Evolutionary conservation across 1,140 invertebrate genomes (phyloP), one percentile per base, ranked within the genome.

Genomic region (Argopecten irradians): DNA sequence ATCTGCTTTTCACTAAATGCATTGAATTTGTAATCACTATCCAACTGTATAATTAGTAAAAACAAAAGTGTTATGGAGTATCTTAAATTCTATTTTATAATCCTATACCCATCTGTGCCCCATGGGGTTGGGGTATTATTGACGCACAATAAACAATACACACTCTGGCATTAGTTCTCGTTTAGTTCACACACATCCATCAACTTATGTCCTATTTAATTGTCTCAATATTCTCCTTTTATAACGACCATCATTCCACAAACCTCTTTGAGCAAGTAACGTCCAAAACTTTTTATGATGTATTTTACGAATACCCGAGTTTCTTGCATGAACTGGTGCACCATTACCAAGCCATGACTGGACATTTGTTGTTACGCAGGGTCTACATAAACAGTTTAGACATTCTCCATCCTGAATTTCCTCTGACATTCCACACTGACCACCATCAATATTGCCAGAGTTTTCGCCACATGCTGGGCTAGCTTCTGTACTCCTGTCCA

Each of bases 261-360:
- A 14, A 55, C n/a, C n/a, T 55, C 46, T 55, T 55, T n/a, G 46
- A 14, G 46, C 13, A 13, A 55, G 13, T n/a, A 55, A 14, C 46
- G 46, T 55, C 46, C 46, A 55, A 55, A 55, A 55, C 46, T 55
- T 55, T 55, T 55, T 55, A 55, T 55, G n/a, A 13, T 55, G n/a
- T 55, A 13, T 55, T 55, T 55, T 55, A 13, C 46, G 46, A 14
- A 55, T 55, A 14, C 13, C 46, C 13, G 46, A 55, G n/a, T 55
- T 55, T n/a, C 46, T 13, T 55, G 46, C 46, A 55, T 55, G 46
- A 14, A n/a, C 13, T 55, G n/a, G n/a, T 55, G 46, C 46, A 55
- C 46, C 46, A n/a, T 55, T 55, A 13, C 46, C 46, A 13, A 55
- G 13, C 46, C 46, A 55, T 14, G 13, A 14, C 46, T 55, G 46